phyloP scores from a whole-genome alignment of 2,888 invertebrate species.

The Tenthredo amoena region DNA sequence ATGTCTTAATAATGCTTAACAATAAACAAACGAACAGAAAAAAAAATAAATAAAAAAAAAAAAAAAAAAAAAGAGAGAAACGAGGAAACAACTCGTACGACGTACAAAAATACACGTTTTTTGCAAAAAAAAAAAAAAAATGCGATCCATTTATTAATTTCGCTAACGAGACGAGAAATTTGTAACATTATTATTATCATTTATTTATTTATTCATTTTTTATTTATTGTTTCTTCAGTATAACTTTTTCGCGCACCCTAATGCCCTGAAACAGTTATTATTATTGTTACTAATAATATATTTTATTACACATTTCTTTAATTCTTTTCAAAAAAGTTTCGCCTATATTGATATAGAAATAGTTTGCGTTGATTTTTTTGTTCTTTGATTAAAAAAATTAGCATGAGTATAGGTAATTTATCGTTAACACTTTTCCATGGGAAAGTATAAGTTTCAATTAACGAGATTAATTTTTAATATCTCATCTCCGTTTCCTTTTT shows the following conservation, averaged over 20 bases:
- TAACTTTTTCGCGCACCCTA: slow-evolving; percentile 16
- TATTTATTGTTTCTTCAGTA: neutral
- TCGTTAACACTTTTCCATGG: neutral
- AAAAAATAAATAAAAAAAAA: neutral
- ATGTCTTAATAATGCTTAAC: slow-evolving; percentile 45
- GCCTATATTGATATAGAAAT: neutral
- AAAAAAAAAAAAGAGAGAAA: neutral
- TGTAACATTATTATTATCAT: neutral
- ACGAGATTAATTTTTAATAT: neutral
- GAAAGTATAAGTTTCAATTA: neutral
- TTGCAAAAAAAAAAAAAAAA: neutral
- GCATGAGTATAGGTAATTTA: neutral
- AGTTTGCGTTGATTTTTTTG: neutral
- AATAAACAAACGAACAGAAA: neutral
- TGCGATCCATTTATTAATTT: slow-evolving; percentile 25
- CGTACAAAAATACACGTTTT: slow-evolving; percentile 42
- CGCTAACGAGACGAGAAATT: neutral
- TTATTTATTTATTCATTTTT: neutral
- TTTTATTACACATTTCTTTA: neutral
- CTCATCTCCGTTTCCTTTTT: neutral
- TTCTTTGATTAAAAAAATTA: neutral
- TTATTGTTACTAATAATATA: slow-evolving; percentile 4
- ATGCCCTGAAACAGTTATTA: slow-evolving; percentile 26
- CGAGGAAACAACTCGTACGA: slow-evolving; percentile 12
- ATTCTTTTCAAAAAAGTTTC: neutral